Evolutionary conservation across 37 sponge, comb jelly and placozoan genomes (phyloP), one percentile per base, ranked within the genome.

Genomic region (Halichondria panicea): DNA sequence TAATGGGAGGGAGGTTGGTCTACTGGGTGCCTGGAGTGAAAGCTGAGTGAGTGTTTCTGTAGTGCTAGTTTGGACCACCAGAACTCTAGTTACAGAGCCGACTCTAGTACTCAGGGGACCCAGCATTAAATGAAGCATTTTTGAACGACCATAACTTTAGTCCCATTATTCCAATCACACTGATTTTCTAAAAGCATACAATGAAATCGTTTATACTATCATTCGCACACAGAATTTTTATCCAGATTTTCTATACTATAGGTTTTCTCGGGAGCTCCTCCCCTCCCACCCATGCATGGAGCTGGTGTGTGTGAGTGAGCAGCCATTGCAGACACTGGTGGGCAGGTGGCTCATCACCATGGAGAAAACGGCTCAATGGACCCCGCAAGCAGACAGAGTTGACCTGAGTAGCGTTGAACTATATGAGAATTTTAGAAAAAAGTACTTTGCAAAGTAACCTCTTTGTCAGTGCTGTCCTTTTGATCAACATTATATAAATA

Each of bases 1-100:
- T 86, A 1, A 30, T 89, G 13, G 87, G 87, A 8, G 96, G 96
- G n/a, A 44, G 93, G 30, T 87, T 95, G 21, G 96, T 95, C 32
- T 95, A 83, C 70, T 95, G 96, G 94, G 25, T 95, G 22, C 96
- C 96, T 5, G 48, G 86, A 24, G 50, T 81, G 19, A 71, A 53
- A 43, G 46, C 28, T 5, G 82, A 92, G 93, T 92, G 55, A 88
- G 84, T 37, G 2, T 18, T 15, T 48, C 52, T 48, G 11, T 15
- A 11, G 13, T 48, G 13, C 52, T 48, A 48, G 15, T 15, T 15
- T 18, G 52, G 13, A 18, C 13, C 52, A 48, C 52, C 52, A n/a
- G n/a, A n/a, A n/a, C n/a, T n/a, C n/a, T n/a, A n/a, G n/a, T n/a
- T n/a, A n/a, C n/a, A n/a, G n/a, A n/a, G n/a, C n/a, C n/a, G n/a